Percentiles rank a stretch among this genome's conserved stretches.
phyloP scores from a whole-genome alignment of 2,888 invertebrate species.

The Acronicta leporina region DNA sequence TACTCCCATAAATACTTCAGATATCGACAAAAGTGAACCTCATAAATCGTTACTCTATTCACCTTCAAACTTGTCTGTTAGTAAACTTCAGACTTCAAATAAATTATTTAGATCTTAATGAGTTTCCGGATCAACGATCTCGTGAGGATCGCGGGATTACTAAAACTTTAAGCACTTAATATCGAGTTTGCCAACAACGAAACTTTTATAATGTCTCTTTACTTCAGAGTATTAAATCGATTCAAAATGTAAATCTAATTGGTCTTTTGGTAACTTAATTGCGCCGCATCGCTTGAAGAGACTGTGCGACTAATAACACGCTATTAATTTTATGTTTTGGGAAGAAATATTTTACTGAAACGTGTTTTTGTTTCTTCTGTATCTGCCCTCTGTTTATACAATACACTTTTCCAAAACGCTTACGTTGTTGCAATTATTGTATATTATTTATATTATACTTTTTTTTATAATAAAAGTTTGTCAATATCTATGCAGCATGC shows the following conservation, averaged over 20 bases:
- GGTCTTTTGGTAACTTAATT: conserved; percentile 41
- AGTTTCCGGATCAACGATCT: conserved; percentile 39
- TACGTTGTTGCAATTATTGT: too few species aligned
- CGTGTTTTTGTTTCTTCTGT: not conserved
- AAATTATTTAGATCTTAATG: conserved; percentile 48
- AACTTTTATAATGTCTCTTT: conserved; percentile 46
- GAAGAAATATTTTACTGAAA: not conserved
- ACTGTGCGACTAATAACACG: conserved; percentile 25
- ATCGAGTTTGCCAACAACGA: conserved; percentile 43
- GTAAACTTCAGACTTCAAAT: conserved; percentile 34
- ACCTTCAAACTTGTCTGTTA: conserved; percentile 28
- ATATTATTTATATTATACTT: too few species aligned
- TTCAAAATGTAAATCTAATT: conserved; percentile 55
- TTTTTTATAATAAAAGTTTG: too few species aligned
- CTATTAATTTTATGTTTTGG: conserved; percentile 15
- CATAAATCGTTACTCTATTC: conserved; percentile 14
- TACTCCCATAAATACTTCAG: not conserved
- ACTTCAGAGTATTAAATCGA: conserved; percentile 45
- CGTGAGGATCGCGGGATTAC: conserved; percentile 32
- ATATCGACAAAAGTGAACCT: not conserved
- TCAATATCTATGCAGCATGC: too few species aligned
- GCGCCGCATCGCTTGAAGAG: conserved; percentile 16
- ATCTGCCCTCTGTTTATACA: too few species aligned
- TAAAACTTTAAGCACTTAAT: conserved; percentile 54
- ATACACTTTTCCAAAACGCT: too few species aligned